A percentile compares a stretch with the other conserved stretches of the same genome.
Evolutionary conservation across 2,797 vertebrate genomes (phyloP).

Genomic region (Oreochromis grahami): DNA sequence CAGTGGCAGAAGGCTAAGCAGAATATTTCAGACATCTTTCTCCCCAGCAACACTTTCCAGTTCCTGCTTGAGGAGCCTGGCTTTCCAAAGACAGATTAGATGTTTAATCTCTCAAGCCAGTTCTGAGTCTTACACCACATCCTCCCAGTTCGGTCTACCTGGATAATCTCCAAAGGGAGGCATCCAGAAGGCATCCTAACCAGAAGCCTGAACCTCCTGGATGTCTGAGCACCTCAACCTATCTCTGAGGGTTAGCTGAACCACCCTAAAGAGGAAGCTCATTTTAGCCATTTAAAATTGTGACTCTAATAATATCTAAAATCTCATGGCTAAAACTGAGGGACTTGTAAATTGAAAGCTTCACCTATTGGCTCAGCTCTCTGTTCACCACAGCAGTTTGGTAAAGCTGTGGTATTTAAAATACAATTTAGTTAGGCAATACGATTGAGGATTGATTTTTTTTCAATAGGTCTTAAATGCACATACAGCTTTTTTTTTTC

Average conservation of each 20-base stretch:
- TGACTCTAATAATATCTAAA: background rate
- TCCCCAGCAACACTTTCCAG: background rate
- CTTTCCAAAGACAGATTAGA: background rate
- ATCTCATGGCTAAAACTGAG: background rate
- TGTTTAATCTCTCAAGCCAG: background rate
- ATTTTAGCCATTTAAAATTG: background rate
- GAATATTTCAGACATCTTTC: background rate
- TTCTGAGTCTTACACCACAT: background rate
- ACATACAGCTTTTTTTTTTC: background rate
- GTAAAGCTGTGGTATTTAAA: background rate
- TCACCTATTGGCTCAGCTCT: background rate
- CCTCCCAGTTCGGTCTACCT: background rate
- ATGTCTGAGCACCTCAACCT: background rate
- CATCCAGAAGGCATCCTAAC: background rate
- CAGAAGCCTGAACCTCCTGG: background rate
- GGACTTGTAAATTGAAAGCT: background rate
- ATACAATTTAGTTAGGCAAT: background rate
- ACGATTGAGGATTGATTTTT: background rate
- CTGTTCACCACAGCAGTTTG: background rate
- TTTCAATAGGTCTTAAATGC: background rate
- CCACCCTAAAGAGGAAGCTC: background rate
- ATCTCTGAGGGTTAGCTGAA: background rate
- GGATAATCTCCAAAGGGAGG: background rate
- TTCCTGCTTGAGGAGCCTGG: accelerated
- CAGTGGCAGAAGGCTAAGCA: background rate